phyloP scores from a whole-genome alignment of 2,113 vertebrate species.

The Diglossa brunneiventris region DNA sequence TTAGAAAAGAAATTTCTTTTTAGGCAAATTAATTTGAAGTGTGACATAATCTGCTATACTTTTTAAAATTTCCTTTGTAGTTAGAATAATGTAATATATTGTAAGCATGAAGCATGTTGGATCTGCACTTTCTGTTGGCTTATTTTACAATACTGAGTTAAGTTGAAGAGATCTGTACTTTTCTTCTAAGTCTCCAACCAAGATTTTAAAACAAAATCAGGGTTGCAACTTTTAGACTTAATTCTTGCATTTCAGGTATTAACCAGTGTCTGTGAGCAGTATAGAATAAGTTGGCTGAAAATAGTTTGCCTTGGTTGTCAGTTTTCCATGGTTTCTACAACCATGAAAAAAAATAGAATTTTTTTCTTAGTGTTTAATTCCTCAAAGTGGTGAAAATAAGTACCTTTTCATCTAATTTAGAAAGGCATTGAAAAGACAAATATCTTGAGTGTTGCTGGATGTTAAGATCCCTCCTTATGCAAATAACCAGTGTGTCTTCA shows the following conservation, averaged over 20 bases:
- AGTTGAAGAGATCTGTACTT: not conserved
- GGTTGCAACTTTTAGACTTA: not conserved
- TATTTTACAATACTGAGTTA: not conserved
- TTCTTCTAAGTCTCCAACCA: not conserved
- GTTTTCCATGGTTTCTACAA: not conserved
- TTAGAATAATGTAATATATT: not conserved
- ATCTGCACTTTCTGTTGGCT: not conserved
- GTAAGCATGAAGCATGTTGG: not conserved
- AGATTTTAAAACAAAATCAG: not conserved
- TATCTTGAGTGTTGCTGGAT: not conserved
- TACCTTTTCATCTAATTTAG: not conserved
- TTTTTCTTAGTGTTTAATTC: not conserved
- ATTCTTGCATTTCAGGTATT: not conserved
- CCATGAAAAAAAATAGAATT: not conserved
- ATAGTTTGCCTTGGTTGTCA: not conserved
- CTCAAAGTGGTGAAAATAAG: not conserved
- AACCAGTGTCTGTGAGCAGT: accelerated
- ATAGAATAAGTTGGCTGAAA: not conserved
- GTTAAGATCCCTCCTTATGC: not conserved
- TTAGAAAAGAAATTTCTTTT: not conserved
- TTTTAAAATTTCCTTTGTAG: not conserved
- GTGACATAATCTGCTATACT: not conserved
- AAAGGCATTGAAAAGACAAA: not conserved
- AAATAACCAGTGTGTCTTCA: not conserved
- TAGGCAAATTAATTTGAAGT: not conserved